A percentile compares a stretch with the other conserved stretches of the same genome.
Evolutionary conservation across 2,797 vertebrate genomes (phyloP).

Genomic region (Simalia tracyae): DNA sequence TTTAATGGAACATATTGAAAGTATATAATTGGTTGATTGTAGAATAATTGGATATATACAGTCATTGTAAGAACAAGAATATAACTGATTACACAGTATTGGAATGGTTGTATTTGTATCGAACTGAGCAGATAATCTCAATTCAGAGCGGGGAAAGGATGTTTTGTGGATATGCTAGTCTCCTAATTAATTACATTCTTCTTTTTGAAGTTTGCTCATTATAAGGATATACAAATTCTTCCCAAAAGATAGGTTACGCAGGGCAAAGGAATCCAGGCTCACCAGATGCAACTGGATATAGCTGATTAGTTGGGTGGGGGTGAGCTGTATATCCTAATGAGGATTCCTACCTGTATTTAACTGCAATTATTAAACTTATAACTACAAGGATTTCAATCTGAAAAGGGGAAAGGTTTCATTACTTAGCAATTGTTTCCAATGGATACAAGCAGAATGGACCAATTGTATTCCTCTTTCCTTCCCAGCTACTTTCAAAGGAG

Average conservation of each 20-base stretch:
- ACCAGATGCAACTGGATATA: background rate
- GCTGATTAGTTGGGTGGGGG: background rate
- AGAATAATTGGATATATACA: background rate
- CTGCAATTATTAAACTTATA: background rate
- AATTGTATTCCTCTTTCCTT: background rate
- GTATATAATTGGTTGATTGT: background rate
- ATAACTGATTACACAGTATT: background rate
- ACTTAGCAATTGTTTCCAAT: background rate
- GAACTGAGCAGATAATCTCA: background rate
- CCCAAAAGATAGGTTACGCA: background rate
- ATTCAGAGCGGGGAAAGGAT: fast-evolving
- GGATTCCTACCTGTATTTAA: background rate
- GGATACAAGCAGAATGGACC: background rate
- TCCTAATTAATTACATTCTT: background rate
- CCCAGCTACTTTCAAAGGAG: background rate
- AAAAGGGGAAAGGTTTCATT: background rate
- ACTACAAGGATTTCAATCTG: background rate
- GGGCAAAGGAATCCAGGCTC: background rate
- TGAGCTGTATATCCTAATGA: background rate
- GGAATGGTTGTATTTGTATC: background rate
- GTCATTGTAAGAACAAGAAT: background rate
- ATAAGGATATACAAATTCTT: background rate
- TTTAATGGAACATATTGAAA: background rate
- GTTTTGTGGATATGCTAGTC: background rate
- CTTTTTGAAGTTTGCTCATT: background rate